Evolutionary conservation across 2,797 vertebrate species (phyloP).

Genomic region (Tadarida brasiliensis): DNA sequence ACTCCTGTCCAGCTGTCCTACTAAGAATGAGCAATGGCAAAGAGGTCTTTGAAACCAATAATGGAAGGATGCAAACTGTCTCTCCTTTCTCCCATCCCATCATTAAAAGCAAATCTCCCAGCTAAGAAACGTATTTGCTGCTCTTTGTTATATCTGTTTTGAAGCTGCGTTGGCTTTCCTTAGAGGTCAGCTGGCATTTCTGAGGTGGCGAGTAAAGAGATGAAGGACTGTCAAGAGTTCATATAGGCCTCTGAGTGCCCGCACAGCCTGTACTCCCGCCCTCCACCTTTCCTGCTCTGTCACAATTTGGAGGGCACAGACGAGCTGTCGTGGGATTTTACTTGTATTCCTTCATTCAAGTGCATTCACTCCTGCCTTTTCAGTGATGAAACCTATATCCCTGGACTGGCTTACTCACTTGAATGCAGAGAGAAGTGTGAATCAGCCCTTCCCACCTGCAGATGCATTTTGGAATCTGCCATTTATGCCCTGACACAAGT

Average conservation of each 20-base stretch:
- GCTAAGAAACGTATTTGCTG: not conserved
- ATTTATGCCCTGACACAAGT: too few relatives aligned
- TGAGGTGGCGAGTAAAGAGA: not conserved
- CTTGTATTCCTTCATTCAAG: not conserved
- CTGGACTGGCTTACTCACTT: not conserved
- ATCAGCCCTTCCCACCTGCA: not conserved
- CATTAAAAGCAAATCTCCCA: not conserved
- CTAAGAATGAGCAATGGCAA: not conserved
- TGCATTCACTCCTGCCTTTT: not conserved
- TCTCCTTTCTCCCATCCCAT: not conserved
- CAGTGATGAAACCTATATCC: not conserved
- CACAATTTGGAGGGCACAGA: not conserved
- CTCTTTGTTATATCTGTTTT: not conserved
- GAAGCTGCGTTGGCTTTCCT: not conserved
- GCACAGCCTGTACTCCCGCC: fast-evolving
- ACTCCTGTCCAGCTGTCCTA: not conserved
- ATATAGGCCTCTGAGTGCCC: not conserved
- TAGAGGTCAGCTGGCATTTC: not conserved
- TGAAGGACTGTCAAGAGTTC: not conserved
- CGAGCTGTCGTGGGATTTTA: not conserved
- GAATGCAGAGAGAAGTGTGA: not conserved
- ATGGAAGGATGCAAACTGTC: not conserved
- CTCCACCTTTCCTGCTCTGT: not conserved
- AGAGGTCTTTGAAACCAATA: not conserved
- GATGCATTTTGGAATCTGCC: too few relatives aligned